A percentile compares a stretch with the other conserved stretches of the same genome.
phyloP scores from a whole-genome alignment of 2,113 vertebrate genomes.

The Merops nubicus region DNA sequence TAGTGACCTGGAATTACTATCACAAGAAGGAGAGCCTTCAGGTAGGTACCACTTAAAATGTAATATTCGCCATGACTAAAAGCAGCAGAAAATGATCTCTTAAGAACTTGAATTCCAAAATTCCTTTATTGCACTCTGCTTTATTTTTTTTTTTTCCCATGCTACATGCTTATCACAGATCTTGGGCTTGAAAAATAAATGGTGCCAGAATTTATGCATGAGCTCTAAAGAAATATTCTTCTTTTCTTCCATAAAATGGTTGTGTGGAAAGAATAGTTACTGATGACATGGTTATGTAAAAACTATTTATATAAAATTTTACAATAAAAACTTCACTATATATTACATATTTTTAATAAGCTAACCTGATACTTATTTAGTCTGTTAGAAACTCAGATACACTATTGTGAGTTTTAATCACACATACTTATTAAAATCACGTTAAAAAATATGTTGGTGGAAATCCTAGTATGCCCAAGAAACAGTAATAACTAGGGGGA shows the following conservation, averaged over 20 bases:
- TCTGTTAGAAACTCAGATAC: not conserved
- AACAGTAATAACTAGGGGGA: not conserved
- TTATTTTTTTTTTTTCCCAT: not conserved
- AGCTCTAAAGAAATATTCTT: not conserved
- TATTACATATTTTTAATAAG: not conserved
- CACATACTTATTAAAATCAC: not conserved
- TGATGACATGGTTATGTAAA: not conserved
- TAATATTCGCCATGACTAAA: not conserved
- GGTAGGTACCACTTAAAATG: slow-evolving; percentile 55
- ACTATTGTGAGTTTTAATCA: not conserved
- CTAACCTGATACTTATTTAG: not conserved
- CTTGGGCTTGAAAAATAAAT: not conserved
- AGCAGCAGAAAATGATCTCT: not conserved
- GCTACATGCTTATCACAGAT: not conserved
- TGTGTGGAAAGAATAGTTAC: not conserved
- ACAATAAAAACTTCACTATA: not conserved
- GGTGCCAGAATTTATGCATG: not conserved
- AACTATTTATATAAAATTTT: not conserved
- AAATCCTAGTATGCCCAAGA: not conserved
- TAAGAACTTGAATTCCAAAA: not conserved
- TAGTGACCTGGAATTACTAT: not conserved
- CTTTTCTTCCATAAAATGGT: not conserved
- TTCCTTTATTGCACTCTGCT: not conserved
- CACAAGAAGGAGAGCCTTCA: not conserved
- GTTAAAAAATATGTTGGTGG: not conserved